A percentile compares a stretch with the other conserved stretches of the same genome.
phyloP scores from a whole-genome alignment of 2,797 vertebrate genomes.

The Vireo griseus region DNA sequence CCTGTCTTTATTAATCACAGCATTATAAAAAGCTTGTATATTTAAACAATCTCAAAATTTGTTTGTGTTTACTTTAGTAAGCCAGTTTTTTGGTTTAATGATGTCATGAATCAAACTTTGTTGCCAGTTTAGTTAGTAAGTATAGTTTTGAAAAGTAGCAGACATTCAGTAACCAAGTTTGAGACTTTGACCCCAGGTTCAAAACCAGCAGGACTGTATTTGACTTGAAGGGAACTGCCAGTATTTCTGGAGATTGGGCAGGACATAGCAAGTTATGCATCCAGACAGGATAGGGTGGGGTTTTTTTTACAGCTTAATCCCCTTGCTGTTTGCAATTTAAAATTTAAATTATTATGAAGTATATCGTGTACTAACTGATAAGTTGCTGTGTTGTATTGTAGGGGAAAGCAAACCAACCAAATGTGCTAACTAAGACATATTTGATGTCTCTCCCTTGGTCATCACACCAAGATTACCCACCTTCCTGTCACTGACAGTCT shows the following conservation, averaged over 20 bases:
- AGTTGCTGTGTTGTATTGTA: background rate
- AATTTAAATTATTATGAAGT: background rate
- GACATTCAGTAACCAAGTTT: background rate
- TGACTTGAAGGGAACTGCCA: background rate
- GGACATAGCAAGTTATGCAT: background rate
- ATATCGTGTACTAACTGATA: background rate
- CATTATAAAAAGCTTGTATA: background rate
- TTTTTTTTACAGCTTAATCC: background rate
- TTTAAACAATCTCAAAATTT: background rate
- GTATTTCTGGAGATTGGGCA: background rate
- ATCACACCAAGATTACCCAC: background rate
- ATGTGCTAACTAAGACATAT: background rate
- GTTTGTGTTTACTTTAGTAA: background rate
- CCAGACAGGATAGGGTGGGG: background rate
- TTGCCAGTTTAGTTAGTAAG: background rate
- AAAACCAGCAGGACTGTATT: background rate
- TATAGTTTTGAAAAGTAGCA: background rate
- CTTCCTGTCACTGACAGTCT: background rate
- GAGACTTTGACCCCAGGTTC: background rate
- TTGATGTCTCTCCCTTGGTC: background rate
- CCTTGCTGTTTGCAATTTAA: background rate
- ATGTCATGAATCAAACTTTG: background rate
- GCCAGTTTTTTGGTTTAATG: background rate
- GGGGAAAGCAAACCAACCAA: background rate
- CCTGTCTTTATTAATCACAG: background rate